Evolutionary conservation across 2,113 vertebrate genomes (phyloP).

Genomic region (Cyanoderma ruficeps): DNA sequence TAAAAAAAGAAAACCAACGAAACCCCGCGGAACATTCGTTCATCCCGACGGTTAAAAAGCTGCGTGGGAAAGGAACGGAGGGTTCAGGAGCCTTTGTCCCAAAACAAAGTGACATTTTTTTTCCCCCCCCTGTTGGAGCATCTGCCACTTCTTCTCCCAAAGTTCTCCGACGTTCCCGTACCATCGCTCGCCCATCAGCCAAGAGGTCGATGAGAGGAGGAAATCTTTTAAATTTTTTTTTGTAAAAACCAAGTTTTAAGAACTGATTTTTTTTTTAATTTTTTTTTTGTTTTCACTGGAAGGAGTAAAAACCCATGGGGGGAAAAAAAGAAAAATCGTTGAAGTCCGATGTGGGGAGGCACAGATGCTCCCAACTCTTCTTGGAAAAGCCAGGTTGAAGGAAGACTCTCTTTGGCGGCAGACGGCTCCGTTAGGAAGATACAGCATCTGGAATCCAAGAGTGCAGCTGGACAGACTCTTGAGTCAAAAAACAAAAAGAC

Average conservation of each 20-base stretch:
- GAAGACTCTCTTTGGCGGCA: slow-evolving; percentile 55
- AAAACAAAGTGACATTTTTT: slow-evolving; percentile 38
- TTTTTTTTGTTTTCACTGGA: background rate
- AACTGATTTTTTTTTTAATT: background rate
- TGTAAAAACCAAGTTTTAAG: background rate
- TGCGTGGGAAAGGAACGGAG: slow-evolving; percentile 43
- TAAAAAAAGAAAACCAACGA: background rate
- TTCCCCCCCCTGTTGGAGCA: background rate
- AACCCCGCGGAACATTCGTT: slow-evolving; percentile 60
- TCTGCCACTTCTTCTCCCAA: slow-evolving; percentile 32
- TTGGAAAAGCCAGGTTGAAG: slow-evolving; percentile 24
- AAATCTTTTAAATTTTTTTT: background rate
- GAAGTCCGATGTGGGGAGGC: slow-evolving; percentile 22
- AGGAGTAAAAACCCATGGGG: slow-evolving; percentile 48
- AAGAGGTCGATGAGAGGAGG: background rate
- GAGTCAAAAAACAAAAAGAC: background rate
- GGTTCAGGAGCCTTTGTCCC: slow-evolving; percentile 47
- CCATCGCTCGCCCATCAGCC: slow-evolving; percentile 49
- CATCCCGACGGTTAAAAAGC: slow-evolving; percentile 67
- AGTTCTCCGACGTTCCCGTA: slow-evolving; percentile 12
- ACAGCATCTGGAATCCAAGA: slow-evolving; percentile 49
- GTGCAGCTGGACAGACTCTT: background rate
- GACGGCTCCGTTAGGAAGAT: slow-evolving; percentile 51
- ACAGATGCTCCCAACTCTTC: background rate
- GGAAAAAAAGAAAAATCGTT: slow-evolving; percentile 17